Evolutionary conservation across 2,113 vertebrate species (phyloP), one percentile per base, ranked within the genome.

Genomic region (Sylvietta virens): DNA sequence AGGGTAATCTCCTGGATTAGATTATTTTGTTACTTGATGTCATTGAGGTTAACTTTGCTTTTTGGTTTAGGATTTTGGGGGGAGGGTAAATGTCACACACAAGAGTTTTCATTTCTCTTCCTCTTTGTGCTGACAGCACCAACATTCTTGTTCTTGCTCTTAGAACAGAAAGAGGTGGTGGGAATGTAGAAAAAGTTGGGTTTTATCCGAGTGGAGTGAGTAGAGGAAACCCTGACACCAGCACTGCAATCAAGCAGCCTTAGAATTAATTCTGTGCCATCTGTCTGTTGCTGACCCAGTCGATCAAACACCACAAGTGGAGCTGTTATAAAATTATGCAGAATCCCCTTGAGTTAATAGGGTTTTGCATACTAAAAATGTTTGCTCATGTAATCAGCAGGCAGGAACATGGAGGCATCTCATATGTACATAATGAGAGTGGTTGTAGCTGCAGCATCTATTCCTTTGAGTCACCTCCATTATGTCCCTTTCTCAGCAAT

Each of bases 301-400:
- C 39, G 3, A 56, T 92, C 71, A 92, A 60, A 87, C 51, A 70
- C 57, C 82, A 60, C 51, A n/a, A 56, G 70, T 81, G 76, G 76
- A 91, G 85, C 83, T 90, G 88, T 93, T 90, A 86, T 17, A 89
- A 93, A 95, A 84, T 91, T 78, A 62, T 53, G 64, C 74, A 76
- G 79, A 94, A 90, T 91, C 61, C 81, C 60, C 83, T 88, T 60
- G 85, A 94, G 70, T 94, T 81, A 65, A 90, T 67, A 74, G 82
- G 47, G 69, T 89, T 84, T 79, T 48, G 70, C 67, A 70, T 78
- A 42, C 78, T 70, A 35, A 83, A 65, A 74, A 90, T 80, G 39
- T 83, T 95, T 88, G 88, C 66, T 86, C 78, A 2, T 48, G 73
- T 82, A 61, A 72, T 73, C 53, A 82, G 89, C 2, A 44, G 81